Evolutionary conservation across 2,888 invertebrate genomes (phyloP), one percentile per base, ranked within the genome.

Genomic region (Leptinotarsa peninsularis): DNA sequence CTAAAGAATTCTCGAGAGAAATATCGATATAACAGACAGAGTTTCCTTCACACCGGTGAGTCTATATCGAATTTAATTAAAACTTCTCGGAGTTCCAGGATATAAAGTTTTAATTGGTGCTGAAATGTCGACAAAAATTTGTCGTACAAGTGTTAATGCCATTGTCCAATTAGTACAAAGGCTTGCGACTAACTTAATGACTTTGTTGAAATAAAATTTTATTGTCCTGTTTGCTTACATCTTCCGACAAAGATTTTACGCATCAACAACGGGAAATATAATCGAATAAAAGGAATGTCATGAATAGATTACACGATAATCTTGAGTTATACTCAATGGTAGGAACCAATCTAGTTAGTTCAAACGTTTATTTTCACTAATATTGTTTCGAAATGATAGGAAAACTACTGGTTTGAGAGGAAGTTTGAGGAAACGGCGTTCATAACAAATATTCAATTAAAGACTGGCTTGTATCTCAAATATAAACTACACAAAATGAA

Each of bases 101-200:
- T 66, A 69, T 33, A 72, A 76, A 76, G 56, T 76, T 76, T 76
- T 76, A 76, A 76, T 76, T 76, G 76, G 72, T 60, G 71, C 72
- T 74, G 72, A 71, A 67, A 74, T 17, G 66, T 50, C 68, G 71
- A 77, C 71, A 63, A 75, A 77, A 77, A 73, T 73, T 75, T 75
- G 73, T 73, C 77, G 77, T 56, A 71, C 56, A 71, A 67, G 50
- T 73, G 77, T 71, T 75, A 77, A 77, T 77, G 75, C 52, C 63
- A 73, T 73, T 75, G 70, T 75, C 67, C 73, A 60, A 66, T 77
- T 66, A 73, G 71, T 56, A 69, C 33, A 70, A 54, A 56, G 49
- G 68, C 58, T 54, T 71, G 74, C 71, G 67, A 74, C 43, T 33
- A 50, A 58, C 58, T 76, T 71, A 68, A 76, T 69, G 73, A 74